Base-by-base conservation (phyloP, 2,797 vertebrate species). In the Salarias fasciatus region DNA sequence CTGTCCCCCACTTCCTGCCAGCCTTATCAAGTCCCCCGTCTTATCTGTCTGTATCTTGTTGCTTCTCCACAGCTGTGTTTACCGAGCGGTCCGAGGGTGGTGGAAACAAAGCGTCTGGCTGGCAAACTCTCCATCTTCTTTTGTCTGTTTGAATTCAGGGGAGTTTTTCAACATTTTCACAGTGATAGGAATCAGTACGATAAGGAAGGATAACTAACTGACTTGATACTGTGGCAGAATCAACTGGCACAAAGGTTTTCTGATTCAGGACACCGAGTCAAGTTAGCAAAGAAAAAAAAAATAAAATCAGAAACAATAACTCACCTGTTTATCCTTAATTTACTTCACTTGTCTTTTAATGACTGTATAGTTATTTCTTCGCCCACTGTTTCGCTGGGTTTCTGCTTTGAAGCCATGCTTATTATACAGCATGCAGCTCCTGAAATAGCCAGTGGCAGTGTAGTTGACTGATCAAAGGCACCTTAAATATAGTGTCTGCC, bases 21-120 rank as follows among this genome's bases (percentile, higher is more conserved):
- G 0, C n/a, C 65, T 33, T 33, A 55, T 64, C 60, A 72, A 52
- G 62, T 63, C 63, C 71, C 65, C 64, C 58, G 53, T 37, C 30
- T 66, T 60, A 79, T 78, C 55, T 40, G 72, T 63, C 61, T 71
- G 61, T 12, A 61, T 76, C 75, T 43, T 46, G 49, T 28, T 56
- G 48, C 18, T 46, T 29, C 50, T 60, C 56, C 38, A 47, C 12
- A n/a, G 1, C 45, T 38, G 0, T 81, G 65, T 79, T 82, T 73
- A 82, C 56, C 9, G 52, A 77, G 63, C 53, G 61, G 47, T 58
- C 66, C 76, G 53, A 0, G 74, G 75, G 54, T 24, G 63, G 37
- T 36, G 14, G 15, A 70, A 67, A 72, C 65, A 62, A 63, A 72
- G 31, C 0, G 38, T 65, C 58, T 52, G 53, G 49, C 50, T 46